Conservation (phyloP, 2,888 invertebrate species). For the Melitaea athalia region DNA sequence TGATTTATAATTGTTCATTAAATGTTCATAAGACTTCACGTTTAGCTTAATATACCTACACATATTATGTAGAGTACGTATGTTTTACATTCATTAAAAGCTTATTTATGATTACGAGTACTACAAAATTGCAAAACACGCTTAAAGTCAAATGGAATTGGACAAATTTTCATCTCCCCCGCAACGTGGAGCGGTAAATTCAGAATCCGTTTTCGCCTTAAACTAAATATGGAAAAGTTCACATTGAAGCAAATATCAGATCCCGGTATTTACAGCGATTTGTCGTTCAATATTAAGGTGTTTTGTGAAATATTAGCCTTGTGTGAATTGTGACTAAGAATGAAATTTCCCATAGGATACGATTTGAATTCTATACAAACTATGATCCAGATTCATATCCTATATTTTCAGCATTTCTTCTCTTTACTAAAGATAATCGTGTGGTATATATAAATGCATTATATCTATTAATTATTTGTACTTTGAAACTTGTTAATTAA, state of each 20-base stretch:
- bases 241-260: slow-evolving; percentile 26
- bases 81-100: neutral
- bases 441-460: too few species aligned
- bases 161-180: slow-evolving; percentile 30
- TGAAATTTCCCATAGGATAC: too few species aligned
- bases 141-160: slow-evolving; percentile 33
- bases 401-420: too few species aligned
- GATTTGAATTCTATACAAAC: too few species aligned
- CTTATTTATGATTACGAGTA: neutral
- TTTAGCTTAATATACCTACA: too few species aligned
- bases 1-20: too few species aligned
- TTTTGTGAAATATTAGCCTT: neutral
- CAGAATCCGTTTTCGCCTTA: slow-evolving; percentile 32
- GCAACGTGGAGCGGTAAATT: slow-evolving; percentile 30
- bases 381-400: too few species aligned
- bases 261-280: slow-evolving; percentile 20
- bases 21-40: too few species aligned
- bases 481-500: too few species aligned
- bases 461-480: too few species aligned
- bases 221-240: slow-evolving; percentile 33
- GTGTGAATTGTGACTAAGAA: too few species aligned
- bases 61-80: neutral
- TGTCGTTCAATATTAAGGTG: slow-evolving; percentile 16
- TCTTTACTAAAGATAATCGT: too few species aligned
- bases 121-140: slow-evolving; percentile 16